phyloP scores from a whole-genome alignment of 2,888 invertebrate genomes.

The Rhodophaea formosa region DNA sequence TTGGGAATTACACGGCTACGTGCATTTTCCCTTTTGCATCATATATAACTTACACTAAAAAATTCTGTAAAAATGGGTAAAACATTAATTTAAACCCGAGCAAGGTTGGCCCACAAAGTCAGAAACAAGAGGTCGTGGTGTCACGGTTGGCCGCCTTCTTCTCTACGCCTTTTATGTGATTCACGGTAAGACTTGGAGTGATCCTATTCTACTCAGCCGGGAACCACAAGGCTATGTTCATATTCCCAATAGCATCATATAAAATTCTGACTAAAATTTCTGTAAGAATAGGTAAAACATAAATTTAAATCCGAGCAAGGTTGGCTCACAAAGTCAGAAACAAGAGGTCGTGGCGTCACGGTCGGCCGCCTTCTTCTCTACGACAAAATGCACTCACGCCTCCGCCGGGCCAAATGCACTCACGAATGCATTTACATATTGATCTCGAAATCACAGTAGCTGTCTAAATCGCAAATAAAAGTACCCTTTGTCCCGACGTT shows the following conservation, averaged over 20 bases:
- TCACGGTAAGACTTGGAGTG: too few relatives aligned
- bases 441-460: conserved; percentile 67
- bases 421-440: conserved; percentile 74
- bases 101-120: conserved; percentile 45
- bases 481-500: conserved; percentile 36
- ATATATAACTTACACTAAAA: too few relatives aligned
- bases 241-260: too few relatives aligned
- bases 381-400: conserved; percentile 75
- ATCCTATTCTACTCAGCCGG: too few relatives aligned
- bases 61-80: too few relatives aligned
- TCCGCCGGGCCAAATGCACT: conserved; percentile 51
- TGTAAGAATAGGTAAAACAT: background rate
- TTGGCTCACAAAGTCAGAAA: conserved; percentile 49
- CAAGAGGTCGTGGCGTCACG: conserved; percentile 49
- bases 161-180: too few relatives aligned
- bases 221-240: too few relatives aligned
- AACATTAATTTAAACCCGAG: conserved; percentile 20
- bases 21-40: too few relatives aligned
- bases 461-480: conserved; percentile 58
- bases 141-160: too few relatives aligned
- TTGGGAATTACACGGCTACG: too few relatives aligned
- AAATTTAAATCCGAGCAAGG: conserved; percentile 29
- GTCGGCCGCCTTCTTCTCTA: conserved; percentile 52
- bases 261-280: too few relatives aligned
- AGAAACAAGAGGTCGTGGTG: conserved; percentile 51